Percentiles rank a stretch among this genome's conserved stretches.
These are phyloP conservation scores for Hylaeus volcanicus DNA, from an alignment of 1,140 invertebrate genomes.

Conservation along the genomic window DNA sequence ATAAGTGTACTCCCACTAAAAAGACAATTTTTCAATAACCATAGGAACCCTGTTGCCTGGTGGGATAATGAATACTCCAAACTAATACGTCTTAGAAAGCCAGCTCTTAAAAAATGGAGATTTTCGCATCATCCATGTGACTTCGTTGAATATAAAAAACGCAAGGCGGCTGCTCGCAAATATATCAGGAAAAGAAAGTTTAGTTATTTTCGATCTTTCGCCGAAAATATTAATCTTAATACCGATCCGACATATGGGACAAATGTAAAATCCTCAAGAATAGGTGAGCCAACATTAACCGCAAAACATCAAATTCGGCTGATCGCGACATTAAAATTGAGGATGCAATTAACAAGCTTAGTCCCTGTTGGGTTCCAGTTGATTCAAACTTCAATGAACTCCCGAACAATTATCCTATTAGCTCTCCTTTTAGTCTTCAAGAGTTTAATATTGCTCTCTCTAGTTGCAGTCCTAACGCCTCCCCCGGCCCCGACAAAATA, in stretches of 20 bases:
- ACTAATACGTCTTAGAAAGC: too few species aligned
- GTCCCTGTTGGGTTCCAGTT: not conserved
- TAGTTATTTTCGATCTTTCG: not conserved
- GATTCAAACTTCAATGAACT: too few species aligned
- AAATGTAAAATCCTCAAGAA: not conserved
- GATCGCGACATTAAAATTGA: not conserved
- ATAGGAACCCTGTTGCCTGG: too few species aligned
- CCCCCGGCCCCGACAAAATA: not conserved
- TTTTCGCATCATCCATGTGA: too few species aligned
- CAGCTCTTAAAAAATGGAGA: too few species aligned
- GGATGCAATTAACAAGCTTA: not conserved
- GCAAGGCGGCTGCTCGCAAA: not conserved
- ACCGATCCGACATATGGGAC: not conserved
- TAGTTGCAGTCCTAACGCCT: not conserved
- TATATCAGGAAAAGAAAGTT: not conserved
- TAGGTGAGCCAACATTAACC: too few species aligned
- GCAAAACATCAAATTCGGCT: not conserved
- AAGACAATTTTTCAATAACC: too few species aligned
- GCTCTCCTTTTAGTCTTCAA: too few species aligned
- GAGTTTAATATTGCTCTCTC: not conserved
- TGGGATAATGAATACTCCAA: too few species aligned
- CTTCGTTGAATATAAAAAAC: too few species aligned
- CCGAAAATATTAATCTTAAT: not conserved
- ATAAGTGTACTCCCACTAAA: too few species aligned
- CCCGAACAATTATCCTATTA: too few species aligned